Base-by-base conservation (phyloP, 2,797 vertebrate species). In the Acanthopagrus latus region DNA sequence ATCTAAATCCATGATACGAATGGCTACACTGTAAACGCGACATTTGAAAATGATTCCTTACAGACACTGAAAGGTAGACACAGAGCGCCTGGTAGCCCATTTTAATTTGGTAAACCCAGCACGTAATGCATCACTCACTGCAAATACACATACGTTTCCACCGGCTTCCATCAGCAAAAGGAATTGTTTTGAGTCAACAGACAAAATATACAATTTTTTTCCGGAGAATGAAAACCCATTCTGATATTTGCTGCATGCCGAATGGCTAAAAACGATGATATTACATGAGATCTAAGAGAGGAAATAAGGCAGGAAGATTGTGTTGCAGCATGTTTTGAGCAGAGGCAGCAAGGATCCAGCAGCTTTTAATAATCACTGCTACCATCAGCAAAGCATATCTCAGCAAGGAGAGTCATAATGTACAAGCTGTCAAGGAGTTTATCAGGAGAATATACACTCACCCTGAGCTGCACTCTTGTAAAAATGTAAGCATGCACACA, bases 361-460 rank as follows among this genome's bases (percentile, higher is more conserved):
- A 85, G 80, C 59, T 89, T 86, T 91, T 85, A 87, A 93, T 92
- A 89, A 94, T 91, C 91, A 80, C 65, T 43, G 85, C 83, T 82
- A 67, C 81, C 89, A 90, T 93, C 90, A 90, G 82, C 76, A 80
- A 64, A 76, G 58, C 82, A 86, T 88, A 90, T 94, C 88, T 93
- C 76, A 80, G 88, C 76, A 48, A 79, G 81, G 54, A 83, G 73
- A 89, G 75, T 82, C 85, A 75, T 80, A 82, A 82, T 85, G 82
- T 90, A 82, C 77, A 83, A 79, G 90, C 87, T 92, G 90, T 91
- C 89, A 89, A 20, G 48, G 71, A 78, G 85, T 89, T 92, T 93
- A 92, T 93, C 90, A 74, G 62, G 58, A 54, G 81, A 87, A 82
- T 64, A 81, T 71, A 92, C 78, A 63, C 76, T 78, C 78, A 79